These are phyloP conservation scores for Camptogramma bilineatum DNA, from an alignment of 2,888 invertebrate genomes.

Conservation along the genomic window DNA sequence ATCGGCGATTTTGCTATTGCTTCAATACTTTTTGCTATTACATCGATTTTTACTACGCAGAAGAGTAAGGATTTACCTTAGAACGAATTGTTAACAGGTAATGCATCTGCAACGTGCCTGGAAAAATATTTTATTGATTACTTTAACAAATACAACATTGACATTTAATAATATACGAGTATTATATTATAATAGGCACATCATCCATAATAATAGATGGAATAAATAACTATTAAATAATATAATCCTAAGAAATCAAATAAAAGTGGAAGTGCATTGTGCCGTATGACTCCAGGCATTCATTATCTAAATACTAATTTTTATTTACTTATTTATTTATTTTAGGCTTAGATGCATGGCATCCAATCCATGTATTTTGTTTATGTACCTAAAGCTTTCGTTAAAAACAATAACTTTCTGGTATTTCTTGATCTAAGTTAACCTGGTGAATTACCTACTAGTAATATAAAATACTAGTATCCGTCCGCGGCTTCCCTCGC, in stretches of 20 bases:
- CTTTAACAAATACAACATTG: constrained; percentile 12
- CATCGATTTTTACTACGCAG: not conserved
- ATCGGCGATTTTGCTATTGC: too few species aligned
- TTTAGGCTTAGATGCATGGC: too few species aligned
- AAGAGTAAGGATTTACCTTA: not conserved
- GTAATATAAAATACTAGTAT: too few species aligned
- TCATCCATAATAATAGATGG: constrained; percentile 13
- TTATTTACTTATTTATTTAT: too few species aligned
- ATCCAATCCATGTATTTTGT: too few species aligned
- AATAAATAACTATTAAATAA: constrained; percentile 1
- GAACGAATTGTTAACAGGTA: not conserved
- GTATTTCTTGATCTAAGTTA: too few species aligned
- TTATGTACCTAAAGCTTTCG: too few species aligned
- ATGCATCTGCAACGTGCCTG: constrained; percentile 5
- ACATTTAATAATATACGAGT: constrained; percentile 19
- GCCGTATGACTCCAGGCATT: not conserved
- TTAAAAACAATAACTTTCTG: too few species aligned
- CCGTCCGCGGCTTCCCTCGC: too few species aligned
- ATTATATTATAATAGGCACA: constrained; percentile 6
- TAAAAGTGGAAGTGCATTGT: not conserved
- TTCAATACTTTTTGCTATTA: too few species aligned
- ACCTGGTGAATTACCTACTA: too few species aligned
- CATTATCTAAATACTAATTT: too few species aligned
- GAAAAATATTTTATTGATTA: constrained; percentile 14
- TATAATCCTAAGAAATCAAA: not conserved